Conservation (phyloP, 1,140 invertebrate species). For the Zaprionus nigranus region DNA sequence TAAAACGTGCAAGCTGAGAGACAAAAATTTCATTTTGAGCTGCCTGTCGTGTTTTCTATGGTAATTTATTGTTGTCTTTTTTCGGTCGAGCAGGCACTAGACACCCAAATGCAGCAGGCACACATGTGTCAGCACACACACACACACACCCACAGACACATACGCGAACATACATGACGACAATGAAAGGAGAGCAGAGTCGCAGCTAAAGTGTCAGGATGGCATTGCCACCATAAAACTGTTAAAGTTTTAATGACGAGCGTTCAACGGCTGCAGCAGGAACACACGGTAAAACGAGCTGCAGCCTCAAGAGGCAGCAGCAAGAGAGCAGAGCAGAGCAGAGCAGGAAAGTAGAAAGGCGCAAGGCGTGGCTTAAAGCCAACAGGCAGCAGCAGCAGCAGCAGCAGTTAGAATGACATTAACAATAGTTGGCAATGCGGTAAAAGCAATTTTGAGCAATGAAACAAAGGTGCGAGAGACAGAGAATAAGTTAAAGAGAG, state of each 20-base stretch:
- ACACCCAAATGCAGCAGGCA: conserved; percentile 29
- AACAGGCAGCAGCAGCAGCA: conserved; percentile 12
- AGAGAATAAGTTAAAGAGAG: not conserved
- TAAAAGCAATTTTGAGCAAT: conserved; percentile 79
- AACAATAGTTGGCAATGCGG: conserved; percentile 80
- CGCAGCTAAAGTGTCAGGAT: conserved; percentile 64
- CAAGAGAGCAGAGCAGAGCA: not conserved
- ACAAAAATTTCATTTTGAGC: conserved; percentile 71
- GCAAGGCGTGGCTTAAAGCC: conserved; percentile 32
- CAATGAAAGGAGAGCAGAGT: conserved; percentile 43
- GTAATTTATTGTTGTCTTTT: conserved; percentile 45
- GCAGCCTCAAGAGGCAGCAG: conserved; percentile 24
- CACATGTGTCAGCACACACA: not conserved
- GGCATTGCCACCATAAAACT: conserved; percentile 67
- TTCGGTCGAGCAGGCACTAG: conserved; percentile 24
- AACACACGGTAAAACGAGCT: conserved; percentile 23
- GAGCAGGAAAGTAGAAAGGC: not conserved
- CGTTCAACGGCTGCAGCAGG: conserved; percentile 12
- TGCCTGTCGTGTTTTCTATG: conserved; percentile 54
- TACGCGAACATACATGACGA: not conserved
- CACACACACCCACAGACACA: not conserved
- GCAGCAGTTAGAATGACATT: conserved; percentile 74
- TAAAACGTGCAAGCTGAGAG: conserved; percentile 58
- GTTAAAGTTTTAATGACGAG: conserved; percentile 80
- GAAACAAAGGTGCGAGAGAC: conserved; percentile 54